These are phyloP conservation scores for Suncus etruscus DNA, from an alignment of 2,113 vertebrate genomes.

Conservation along the genomic window DNA sequence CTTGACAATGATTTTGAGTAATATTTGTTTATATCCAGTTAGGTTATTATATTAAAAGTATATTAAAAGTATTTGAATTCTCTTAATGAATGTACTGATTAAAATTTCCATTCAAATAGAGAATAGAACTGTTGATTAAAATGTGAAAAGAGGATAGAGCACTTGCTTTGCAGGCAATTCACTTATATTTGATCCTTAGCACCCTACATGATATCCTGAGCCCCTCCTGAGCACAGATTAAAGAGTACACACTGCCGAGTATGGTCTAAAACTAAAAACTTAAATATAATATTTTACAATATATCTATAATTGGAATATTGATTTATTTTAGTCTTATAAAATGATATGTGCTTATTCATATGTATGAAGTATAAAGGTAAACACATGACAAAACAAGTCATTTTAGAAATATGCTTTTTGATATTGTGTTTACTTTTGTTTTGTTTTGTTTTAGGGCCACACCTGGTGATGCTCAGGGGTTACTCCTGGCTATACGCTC, in stretches of 20 bases:
- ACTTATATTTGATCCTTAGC: too few relatives aligned
- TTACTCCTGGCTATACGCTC: too few relatives aligned
- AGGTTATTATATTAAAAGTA: too few relatives aligned
- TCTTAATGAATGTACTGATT: neutral
- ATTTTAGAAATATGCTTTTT: conserved; percentile 40
- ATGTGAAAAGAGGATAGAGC: neutral
- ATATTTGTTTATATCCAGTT: neutral
- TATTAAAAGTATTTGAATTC: conserved; percentile 26
- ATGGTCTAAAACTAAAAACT: too few relatives aligned
- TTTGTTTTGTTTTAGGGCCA: too few relatives aligned
- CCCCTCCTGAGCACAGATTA: too few relatives aligned
- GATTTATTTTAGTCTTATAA: neutral
- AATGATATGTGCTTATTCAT: conserved; percentile 7
- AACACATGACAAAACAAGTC: neutral
- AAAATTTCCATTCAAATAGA: conserved; percentile 10
- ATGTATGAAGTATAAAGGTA: neutral
- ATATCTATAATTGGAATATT: neutral
- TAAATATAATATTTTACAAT: neutral
- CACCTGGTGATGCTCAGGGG: too few relatives aligned
- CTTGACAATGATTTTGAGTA: neutral
- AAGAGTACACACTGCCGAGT: too few relatives aligned
- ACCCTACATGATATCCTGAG: too few relatives aligned
- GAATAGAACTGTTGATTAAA: neutral
- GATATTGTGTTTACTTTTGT: conserved; percentile 26
- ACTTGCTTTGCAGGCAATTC: too few relatives aligned